These are phyloP conservation scores for Octodonta nipae DNA, from an alignment of 2,888 invertebrate genomes.

Conservation along the genomic window DNA sequence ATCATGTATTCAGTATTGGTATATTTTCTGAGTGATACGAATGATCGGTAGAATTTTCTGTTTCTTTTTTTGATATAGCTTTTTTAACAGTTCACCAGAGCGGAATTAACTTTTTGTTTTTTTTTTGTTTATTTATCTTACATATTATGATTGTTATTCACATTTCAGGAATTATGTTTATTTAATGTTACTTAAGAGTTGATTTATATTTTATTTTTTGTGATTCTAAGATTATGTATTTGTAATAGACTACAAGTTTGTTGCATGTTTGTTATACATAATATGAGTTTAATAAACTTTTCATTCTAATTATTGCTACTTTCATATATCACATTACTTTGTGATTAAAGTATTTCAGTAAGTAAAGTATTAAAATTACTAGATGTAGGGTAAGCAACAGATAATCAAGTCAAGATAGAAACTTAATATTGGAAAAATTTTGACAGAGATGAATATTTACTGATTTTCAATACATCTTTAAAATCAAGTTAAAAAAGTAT, in stretches of 20 bases:
- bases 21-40: too few relatives aligned
- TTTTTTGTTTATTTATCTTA: too few relatives aligned
- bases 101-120: conserved; percentile 1
- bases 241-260: not conserved
- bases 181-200: too few relatives aligned
- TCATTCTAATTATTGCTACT: not conserved
- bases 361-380: not conserved
- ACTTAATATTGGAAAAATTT: too few relatives aligned
- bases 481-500: too few relatives aligned
- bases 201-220: conserved; percentile 2
- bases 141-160: too few relatives aligned
- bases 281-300: conserved; percentile 1
- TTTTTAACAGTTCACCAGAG: not conserved
- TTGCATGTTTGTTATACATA: not conserved
- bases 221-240: not conserved
- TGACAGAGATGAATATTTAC: too few relatives aligned
- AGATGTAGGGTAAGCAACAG: not conserved
- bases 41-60: too few relatives aligned
- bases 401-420: too few relatives aligned
- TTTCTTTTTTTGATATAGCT: not conserved
- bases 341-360: not conserved
- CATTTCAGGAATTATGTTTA: too few relatives aligned
- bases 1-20: too few relatives aligned
- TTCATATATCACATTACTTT: not conserved
- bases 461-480: too few relatives aligned